These are phyloP conservation scores for Drosophila stalkeri DNA, from an alignment of 2,888 invertebrate species.

Conservation along the genomic window DNA sequence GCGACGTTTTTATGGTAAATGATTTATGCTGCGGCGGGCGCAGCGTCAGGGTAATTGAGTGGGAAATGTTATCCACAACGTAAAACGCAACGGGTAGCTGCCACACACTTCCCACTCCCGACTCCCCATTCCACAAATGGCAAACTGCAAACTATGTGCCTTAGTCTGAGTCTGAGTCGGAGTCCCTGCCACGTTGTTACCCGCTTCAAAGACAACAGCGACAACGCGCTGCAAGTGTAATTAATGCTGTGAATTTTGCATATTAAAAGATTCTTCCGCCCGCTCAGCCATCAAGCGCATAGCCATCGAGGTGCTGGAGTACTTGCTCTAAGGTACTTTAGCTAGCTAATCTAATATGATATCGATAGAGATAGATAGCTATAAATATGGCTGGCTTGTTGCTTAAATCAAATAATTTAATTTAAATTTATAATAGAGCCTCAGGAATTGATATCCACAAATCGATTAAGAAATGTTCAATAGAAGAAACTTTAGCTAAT, in stretches of 20 bases:
- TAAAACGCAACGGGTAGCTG: not conserved
- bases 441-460: too few relatives aligned
- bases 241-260: slow-evolving; percentile 79
- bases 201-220: slow-evolving; percentile 73
- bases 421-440: too few relatives aligned
- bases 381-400: not conserved
- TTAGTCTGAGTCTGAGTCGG: not conserved
- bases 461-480: not conserved
- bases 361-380: not conserved
- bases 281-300: slow-evolving; percentile 32
- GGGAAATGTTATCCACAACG: slow-evolving; percentile 69
- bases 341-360: slow-evolving; percentile 9
- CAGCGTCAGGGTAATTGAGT: slow-evolving; percentile 78
- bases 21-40: slow-evolving; percentile 74
- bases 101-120: not conserved
- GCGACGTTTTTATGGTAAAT: slow-evolving; percentile 78
- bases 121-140: too few relatives aligned
- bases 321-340: slow-evolving; percentile 17
- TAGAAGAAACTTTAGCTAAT: not conserved
- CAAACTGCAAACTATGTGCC: not conserved
- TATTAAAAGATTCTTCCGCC: slow-evolving; percentile 63
- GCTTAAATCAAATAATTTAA: too few relatives aligned
- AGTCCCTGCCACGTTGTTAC: slow-evolving; percentile 67
- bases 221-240: slow-evolving; percentile 74
- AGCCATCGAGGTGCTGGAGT: slow-evolving; percentile 24